Evolutionary conservation across 2,113 vertebrate species (phyloP), one percentile per base, ranked within the genome.

Genomic region (Stomatorhinus ivindoensis): DNA sequence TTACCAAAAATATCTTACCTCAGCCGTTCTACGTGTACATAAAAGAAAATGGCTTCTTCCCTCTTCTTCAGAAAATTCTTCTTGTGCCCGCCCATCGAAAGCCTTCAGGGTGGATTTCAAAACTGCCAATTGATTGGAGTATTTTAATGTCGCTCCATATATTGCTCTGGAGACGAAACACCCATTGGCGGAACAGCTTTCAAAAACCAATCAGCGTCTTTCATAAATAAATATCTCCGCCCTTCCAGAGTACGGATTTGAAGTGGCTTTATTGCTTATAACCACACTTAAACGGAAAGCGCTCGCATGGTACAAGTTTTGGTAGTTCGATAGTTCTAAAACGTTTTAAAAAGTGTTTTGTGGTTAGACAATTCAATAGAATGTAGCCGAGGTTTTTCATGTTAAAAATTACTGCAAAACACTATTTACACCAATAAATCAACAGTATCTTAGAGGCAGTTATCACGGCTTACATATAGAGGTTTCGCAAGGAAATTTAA

Each of bases 41-140:
- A 47, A 84, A 84, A 84, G 7, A 84, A 84, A 84, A 84, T 84
- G 82, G 82, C 82, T 84, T 84, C 82, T 47, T 84, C 47, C 82
- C 39, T n/a, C 44, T 21, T 83, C 39, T 84, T 84, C 44, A 24
- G 42, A 84, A 24, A 51, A 39, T 53, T 53, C 1, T 53, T 86
- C 35, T 53, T 51, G 47, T 86, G 5, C 48, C 24, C 85, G 44
- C 85, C 85, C 85, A 53, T 51, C n/a, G 85, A 86, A 86, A 86
- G 44, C n/a, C 85, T n/a, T 86, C 48, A 35, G 27, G 24, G 27
- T 2, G 9, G 10, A 31, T 11, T 31, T 31, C 11, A 31, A 69
- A 31, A 31, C 10, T 69, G 61, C 3, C 61, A 69, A 13, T 13
- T 69, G 47, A 88, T 88, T 88, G 69, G 88, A 42, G 24, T 19